These are phyloP conservation scores for Hedychridium roseum DNA, from an alignment of 2,888 invertebrate species.

Conservation along the genomic window DNA sequence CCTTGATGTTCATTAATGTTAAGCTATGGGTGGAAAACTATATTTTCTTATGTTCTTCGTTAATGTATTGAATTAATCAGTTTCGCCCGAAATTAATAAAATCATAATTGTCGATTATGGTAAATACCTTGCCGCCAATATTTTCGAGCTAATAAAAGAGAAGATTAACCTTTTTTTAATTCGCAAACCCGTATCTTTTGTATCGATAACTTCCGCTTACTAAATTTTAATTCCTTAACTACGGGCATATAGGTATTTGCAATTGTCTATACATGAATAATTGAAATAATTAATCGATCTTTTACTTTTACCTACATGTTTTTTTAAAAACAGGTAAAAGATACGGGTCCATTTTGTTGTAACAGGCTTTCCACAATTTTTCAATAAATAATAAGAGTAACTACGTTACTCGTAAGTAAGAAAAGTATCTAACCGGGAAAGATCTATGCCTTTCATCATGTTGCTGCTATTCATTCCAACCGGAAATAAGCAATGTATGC, in stretches of 20 bases:
- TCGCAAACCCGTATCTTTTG: too few species aligned
- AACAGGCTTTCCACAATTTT: conserved; percentile 24
- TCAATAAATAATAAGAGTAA: conserved; percentile 41
- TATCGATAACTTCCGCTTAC: not conserved
- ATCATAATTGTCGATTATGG: too few species aligned
- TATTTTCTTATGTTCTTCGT: too few species aligned
- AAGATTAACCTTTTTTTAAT: too few species aligned
- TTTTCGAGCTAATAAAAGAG: too few species aligned
- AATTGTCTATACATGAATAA: not conserved
- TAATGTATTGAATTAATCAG: too few species aligned
- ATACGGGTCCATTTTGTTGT: conserved; percentile 8
- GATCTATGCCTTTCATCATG: too few species aligned
- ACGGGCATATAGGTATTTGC: not conserved
- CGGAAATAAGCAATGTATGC: conserved; percentile 30
- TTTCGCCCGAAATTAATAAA: too few species aligned
- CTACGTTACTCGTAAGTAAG: conserved; percentile 29
- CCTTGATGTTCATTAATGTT: too few species aligned
- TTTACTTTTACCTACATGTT: conserved; percentile 12
- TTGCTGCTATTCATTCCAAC: conserved; percentile 41
- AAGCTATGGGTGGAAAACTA: too few species aligned
- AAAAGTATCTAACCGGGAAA: conserved; percentile 39
- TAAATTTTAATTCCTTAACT: not conserved
- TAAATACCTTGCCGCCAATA: too few species aligned
- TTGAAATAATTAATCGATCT: too few species aligned
- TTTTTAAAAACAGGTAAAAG: conserved; percentile 10